These are phyloP conservation scores for Microtus californicus DNA, from an alignment of 2,797 vertebrate genomes.

Conservation along the genomic window DNA sequence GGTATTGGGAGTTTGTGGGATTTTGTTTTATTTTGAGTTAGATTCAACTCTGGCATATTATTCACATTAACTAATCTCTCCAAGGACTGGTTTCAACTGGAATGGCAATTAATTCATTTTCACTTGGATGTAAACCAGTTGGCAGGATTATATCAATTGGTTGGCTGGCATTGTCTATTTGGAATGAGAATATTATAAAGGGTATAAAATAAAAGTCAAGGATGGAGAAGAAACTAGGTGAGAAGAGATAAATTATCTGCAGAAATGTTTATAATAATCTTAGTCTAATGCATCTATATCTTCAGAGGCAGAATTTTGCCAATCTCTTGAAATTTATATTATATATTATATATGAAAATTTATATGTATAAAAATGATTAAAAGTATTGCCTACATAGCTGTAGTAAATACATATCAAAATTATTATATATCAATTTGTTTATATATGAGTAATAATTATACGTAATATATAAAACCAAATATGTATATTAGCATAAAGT, in stretches of 20 bases:
- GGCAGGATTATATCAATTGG: not conserved
- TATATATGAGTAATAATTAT: not conserved
- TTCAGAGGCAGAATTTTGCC: not conserved
- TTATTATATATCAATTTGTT: too few species aligned
- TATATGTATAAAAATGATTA: not conserved
- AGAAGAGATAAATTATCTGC: not conserved
- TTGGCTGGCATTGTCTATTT: not conserved
- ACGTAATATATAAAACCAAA: not conserved
- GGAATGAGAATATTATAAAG: not conserved
- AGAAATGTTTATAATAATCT: not conserved
- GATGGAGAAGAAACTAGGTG: not conserved
- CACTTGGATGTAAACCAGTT: conserved; percentile 15
- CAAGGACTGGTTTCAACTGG: not conserved
- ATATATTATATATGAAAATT: not conserved
- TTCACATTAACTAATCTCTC: conserved; percentile 45
- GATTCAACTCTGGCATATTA: conserved; percentile 3
- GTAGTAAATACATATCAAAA: not conserved
- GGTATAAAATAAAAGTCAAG: conserved; percentile 6
- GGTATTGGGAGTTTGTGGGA: not conserved
- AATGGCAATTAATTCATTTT: conserved; percentile 18
- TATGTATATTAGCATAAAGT: not conserved
- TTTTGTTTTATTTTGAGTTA: conserved; percentile 29
- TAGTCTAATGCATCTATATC: not conserved
- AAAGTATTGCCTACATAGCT: too few species aligned
- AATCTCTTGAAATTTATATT: not conserved